Evolutionary conservation across 2,113 vertebrate genomes (phyloP).

Genomic region (Aspiorhynchus laticeps): DNA sequence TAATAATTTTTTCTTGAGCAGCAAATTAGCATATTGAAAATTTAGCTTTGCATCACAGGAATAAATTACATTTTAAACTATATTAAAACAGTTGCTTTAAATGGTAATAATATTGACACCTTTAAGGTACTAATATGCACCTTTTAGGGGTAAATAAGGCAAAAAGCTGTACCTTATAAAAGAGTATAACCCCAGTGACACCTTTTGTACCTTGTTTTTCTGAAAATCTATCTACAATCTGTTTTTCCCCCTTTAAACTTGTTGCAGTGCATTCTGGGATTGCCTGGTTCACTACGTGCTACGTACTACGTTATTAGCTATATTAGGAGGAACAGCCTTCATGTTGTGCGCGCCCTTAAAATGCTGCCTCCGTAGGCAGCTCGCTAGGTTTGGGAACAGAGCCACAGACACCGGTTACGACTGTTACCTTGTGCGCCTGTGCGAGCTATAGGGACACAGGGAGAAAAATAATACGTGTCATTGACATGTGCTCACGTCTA

Average conservation of each 20-base stretch:
- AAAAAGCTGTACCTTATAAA: background rate
- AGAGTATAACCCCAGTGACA: background rate
- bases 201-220: background rate
- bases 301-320: background rate
- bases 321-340: background rate
- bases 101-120: background rate
- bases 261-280: background rate
- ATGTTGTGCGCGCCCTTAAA: background rate
- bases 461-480: conserved; percentile 66
- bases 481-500: conserved; percentile 56
- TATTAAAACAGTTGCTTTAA: background rate
- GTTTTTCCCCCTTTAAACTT: background rate
- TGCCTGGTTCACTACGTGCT: background rate
- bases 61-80: background rate
- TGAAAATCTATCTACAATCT: background rate
- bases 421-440: conserved; percentile 94
- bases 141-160: background rate
- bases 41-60: background rate
- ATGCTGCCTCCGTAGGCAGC: conserved; percentile 25
- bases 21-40: background rate
- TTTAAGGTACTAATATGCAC: background rate
- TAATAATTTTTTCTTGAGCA: too few relatives aligned
- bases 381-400: conserved; percentile 36
- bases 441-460: conserved; percentile 84
- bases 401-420: conserved; percentile 38